Base-by-base conservation (phyloP, 2,797 vertebrate species). In the Erpetoichthys calabaricus region DNA sequence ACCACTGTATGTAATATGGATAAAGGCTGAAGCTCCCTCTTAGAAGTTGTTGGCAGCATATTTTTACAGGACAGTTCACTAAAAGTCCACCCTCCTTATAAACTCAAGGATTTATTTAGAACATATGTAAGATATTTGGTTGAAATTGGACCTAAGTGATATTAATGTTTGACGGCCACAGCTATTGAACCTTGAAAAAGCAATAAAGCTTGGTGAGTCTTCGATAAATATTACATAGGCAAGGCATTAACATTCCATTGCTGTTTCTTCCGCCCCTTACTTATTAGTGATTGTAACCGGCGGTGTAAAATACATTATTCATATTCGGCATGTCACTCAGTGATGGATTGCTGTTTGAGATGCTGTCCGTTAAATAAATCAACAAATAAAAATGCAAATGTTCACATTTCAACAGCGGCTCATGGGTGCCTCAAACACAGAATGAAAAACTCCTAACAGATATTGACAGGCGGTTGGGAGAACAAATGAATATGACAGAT, bases 321-420 rank as follows among this genome's bases (percentile, higher is more conserved):
- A 98, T 95, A 91, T 88, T 88, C 79, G 80, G 81, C 82, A 82
- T 91, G 91, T 90, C 91, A 89, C 86, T 75, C 81, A 84, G 87
- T 95, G 92, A 97, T 96, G 89, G 91, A 98, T 95, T 92, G 89
- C 90, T 91, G 88, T 89, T 92, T 90, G 86, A 92, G 87, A 92
- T 83, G 87, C 89, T 92, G 91, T 97, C 92, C 84, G 92, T 95
- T 98, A 97, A 95, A 96, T 97, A 98, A 97, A 97, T 97, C 92
- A 96, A 96, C 91, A 95, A 97, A 97, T 97, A 94, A 95, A 97
- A 94, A 97, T 97, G 93, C 91, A 92, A 98, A 98, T 97, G 90
- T 90, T 96, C 94, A 97, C 91, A 95, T 94, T 98, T 96, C 63
- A 67, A 52, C 49, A 53, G 51, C 45, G 59, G 7, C 52, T 60